phyloP scores from a whole-genome alignment of 1,140 invertebrate genomes.

The Atta texana region DNA sequence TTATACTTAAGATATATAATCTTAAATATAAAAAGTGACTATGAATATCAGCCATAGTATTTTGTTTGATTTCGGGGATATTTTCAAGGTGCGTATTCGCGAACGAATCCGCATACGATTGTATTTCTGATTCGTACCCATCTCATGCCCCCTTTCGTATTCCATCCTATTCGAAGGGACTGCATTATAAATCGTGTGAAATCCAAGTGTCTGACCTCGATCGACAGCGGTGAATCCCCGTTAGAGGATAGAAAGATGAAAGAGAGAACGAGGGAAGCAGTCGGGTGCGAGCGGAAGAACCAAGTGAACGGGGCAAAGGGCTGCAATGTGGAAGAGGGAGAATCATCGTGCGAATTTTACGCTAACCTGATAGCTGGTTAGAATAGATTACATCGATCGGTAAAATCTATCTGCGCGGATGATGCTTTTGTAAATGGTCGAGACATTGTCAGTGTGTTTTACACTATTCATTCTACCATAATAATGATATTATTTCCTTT shows the following conservation, averaged over 20 bases:
- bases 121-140: slow-evolving; percentile 60
- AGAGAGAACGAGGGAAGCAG: slow-evolving; percentile 26
- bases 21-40: too few relatives aligned
- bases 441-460: slow-evolving; percentile 30
- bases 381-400: slow-evolving; percentile 70
- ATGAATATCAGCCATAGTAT: background rate
- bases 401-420: slow-evolving; percentile 66
- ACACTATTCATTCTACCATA: slow-evolving; percentile 1
- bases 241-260: slow-evolving; percentile 48
- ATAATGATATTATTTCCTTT: slow-evolving; percentile 9
- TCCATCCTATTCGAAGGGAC: slow-evolving; percentile 68
- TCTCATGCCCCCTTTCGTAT: slow-evolving; percentile 64
- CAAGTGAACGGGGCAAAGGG: background rate
- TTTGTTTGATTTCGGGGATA: background rate
- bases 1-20: too few relatives aligned
- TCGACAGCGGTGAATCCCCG: slow-evolving; percentile 50
- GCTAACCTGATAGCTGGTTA: slow-evolving; percentile 61
- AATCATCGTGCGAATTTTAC: slow-evolving; percentile 65
- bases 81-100: background rate
- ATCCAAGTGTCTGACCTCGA: slow-evolving; percentile 76
- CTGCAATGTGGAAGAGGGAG: slow-evolving; percentile 6
- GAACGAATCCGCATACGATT: slow-evolving; percentile 15
- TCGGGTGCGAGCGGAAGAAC: slow-evolving; percentile 22
- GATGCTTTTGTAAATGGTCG: slow-evolving; percentile 69
- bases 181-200: slow-evolving; percentile 78